A percentile compares a stretch with the other conserved stretches of the same genome.
Evolutionary conservation across 2,113 vertebrate species (phyloP).

Genomic region (Canis aureus): DNA sequence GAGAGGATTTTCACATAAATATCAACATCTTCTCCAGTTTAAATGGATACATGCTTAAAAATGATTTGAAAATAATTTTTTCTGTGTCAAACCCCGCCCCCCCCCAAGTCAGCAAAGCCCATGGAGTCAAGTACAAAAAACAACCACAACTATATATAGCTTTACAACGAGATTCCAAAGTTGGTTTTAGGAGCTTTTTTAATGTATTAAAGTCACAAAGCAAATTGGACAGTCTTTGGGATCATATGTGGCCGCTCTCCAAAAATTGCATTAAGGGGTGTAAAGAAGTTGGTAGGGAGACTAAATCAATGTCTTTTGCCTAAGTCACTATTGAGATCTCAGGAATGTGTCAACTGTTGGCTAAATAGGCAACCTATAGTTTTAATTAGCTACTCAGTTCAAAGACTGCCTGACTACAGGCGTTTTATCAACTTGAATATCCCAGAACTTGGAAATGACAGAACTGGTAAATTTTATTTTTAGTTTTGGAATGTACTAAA

Average conservation of each 20-base stretch:
- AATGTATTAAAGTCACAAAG: conserved; percentile 66
- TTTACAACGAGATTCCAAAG: conserved; percentile 32
- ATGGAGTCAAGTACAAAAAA: not conserved
- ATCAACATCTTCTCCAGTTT: not conserved
- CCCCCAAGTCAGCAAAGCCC: not conserved
- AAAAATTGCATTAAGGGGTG: conserved; percentile 74
- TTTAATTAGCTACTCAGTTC: not conserved
- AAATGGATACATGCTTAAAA: not conserved
- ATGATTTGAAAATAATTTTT: not conserved
- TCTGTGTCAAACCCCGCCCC: not conserved
- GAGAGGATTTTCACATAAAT: not conserved
- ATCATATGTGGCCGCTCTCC: conserved; percentile 59
- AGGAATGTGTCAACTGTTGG: conserved; percentile 40
- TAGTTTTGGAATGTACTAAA: not conserved
- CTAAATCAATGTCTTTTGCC: conserved; percentile 66
- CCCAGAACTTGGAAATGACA: not conserved
- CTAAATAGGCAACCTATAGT: not conserved
- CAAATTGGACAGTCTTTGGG: conserved; percentile 58
- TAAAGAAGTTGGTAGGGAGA: conserved; percentile 64
- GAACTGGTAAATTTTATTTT: not conserved
- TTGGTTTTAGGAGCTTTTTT: conserved; percentile 40
- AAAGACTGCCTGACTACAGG: not conserved
- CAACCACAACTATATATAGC: not conserved
- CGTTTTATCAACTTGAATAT: not conserved
- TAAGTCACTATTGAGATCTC: conserved; percentile 37